Evolutionary conservation across 2,888 invertebrate genomes (phyloP), one percentile per base, ranked within the genome.

Genomic region (Yponomeuta malinellus): DNA sequence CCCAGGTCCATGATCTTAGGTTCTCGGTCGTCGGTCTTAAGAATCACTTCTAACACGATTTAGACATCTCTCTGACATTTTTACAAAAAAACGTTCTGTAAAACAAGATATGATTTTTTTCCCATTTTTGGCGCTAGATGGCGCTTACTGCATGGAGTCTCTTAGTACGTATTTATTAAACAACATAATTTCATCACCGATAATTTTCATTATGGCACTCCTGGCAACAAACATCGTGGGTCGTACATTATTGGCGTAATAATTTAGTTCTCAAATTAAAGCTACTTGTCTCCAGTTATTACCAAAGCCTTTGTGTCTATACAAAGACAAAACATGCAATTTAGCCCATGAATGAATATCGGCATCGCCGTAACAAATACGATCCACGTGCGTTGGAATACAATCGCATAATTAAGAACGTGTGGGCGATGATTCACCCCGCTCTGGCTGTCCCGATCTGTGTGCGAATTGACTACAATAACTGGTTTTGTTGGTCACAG

Each of bases 401-500:
- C 52, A 15, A 59, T 59, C 15, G 52, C 12, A 12, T 59, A 59
- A 59, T 59, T 59, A 59, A 59, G 52, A 59, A 15, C 52, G 6
- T 15, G 52, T 59, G 52, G 52, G 52, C 52, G 52, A 59, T 59
- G 52, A 59, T 59, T 59, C 52, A 59, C 52, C 52, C 52, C 52
- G 3, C 15, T 15, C 15, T 59, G 52, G 15, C 52, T 59, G 2
- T 59, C 15, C 15, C 15, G 52, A 59, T 15, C 52, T 15, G 52
- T 59, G 52, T 3, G 52, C 52, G 52, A 59, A 59, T 52, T 9
- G 52, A 59, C 15, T 52, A 15, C 52, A 59, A 0, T 59, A 59
- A 59, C 52, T 52, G 52, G 52, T 52, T 52, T 52, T 52, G 52
- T 9, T 52, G 52, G 52, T 10, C 12, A 52, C 10, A 52, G 5